Evolutionary conservation across 2,888 invertebrate species (phyloP), one percentile per base, ranked within the genome.

Genomic region (Globia sparganii): DNA sequence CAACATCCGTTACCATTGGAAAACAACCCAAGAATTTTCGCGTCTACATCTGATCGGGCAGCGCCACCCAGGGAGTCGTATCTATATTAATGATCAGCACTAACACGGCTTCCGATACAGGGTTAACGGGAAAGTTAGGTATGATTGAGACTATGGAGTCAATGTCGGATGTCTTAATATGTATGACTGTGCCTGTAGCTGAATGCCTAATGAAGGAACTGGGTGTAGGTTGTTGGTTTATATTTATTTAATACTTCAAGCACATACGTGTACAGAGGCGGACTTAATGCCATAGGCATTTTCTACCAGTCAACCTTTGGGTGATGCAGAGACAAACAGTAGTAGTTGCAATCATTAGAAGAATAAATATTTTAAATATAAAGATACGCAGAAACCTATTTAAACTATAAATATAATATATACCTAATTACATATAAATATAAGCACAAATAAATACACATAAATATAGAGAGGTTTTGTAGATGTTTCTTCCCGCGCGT

Each of bases 61-160:
- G 74, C 62, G 67, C 84, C 86, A 86, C 86, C 86, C 86, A 86
- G 76, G 34, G 68, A 64, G 76, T 40, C 61, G n/a, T 18, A 58
- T 71, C 49, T 59, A 72, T 77, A 81, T 86, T 79, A 84, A 86
- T 77, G 68, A 28, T 9, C 56, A 64, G 53, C 25, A 13, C 15
- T 59, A 34, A 53, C 72, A n/a, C 43, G 49, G 65, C 64, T 58
- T 83, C 84, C 76, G 80, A 80, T 72, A 4, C 46, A 31, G 34
- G 28, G 1, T 37, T 74, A 84, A 84, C 83, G 84, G 84, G 53
- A 79, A 28, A 37, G 18, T 65, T 76, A 37, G 18, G 62, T 76
- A 61, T 83, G 73, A 76, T 71, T 67, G 70, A 59, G 31, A 43
- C 31, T 69, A 61, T 61, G 43, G 13, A 74, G 37, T 25, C 53